A percentile compares a stretch with the other conserved stretches of the same genome.
Evolutionary conservation across 2,888 invertebrate species (phyloP).

Genomic region (Alloscopus bannaensis): DNA sequence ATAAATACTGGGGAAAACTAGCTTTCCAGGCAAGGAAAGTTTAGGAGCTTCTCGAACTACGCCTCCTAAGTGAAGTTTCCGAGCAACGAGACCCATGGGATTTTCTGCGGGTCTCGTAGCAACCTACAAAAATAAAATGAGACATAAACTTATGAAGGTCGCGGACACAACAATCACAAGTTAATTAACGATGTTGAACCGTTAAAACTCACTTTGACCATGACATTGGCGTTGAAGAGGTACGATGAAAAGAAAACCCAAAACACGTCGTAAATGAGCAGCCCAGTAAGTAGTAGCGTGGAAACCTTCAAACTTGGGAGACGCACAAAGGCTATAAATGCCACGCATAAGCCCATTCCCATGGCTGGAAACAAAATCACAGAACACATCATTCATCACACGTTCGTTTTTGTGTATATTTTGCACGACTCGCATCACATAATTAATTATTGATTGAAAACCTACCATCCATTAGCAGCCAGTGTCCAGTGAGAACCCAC

Average conservation of each 20-base stretch:
- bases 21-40: conserved; percentile 95
- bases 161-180: no score
- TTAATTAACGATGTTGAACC: background rate
- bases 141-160: conserved; percentile 1
- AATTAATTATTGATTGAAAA: conserved; percentile 39
- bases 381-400: background rate
- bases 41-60: conserved; percentile 91
- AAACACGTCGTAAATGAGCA: conserved; percentile 97
- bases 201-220: conserved; percentile 89
- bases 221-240: conserved; percentile 98
- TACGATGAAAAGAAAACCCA: conserved; percentile 99
- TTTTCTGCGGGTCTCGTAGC: conserved; percentile 91
- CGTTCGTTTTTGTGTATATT: conserved; percentile 9
- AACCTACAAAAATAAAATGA: conserved; percentile 77
- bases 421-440: background rate
- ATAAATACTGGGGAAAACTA: conserved; percentile 98
- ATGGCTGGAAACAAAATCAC: conserved; percentile 81
- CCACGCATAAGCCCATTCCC: conserved; percentile 98
- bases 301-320: conserved; percentile 97
- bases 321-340: conserved; percentile 97
- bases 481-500: conserved; percentile 98
- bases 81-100: conserved; percentile 94
- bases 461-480: conserved; percentile 97
- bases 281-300: conserved; percentile 92
- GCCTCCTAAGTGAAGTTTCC: conserved; percentile 93